These are phyloP conservation scores for Odontomyia ornata DNA, from an alignment of 2,888 invertebrate species.

Conservation along the genomic window DNA sequence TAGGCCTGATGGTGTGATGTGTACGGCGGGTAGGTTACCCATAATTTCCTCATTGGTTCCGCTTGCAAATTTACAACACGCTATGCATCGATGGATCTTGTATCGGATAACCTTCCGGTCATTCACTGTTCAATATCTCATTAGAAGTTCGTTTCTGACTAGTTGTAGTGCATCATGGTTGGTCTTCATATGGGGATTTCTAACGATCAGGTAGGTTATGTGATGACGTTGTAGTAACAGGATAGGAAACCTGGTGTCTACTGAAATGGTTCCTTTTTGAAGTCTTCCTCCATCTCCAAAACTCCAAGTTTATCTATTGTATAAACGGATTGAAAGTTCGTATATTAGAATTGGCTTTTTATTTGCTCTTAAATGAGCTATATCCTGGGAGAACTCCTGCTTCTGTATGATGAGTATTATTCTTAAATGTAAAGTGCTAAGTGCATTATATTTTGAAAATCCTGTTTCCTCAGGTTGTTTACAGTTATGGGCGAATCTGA, in stretches of 20 bases:
- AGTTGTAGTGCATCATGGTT: background rate
- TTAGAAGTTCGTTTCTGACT: background rate
- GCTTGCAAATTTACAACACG: no score
- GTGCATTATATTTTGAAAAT: no score
- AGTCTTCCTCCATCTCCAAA: background rate
- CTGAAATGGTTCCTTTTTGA: background rate
- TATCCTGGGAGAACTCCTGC: background rate
- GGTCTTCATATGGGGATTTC: background rate
- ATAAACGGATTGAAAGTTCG: background rate
- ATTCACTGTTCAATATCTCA: background rate
- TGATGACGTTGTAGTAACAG: background rate
- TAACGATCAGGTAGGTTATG: background rate
- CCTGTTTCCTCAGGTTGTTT: no score
- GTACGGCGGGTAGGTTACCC: no score
- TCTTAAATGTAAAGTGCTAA: background rate
- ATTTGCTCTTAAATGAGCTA: background rate
- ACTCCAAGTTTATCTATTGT: background rate
- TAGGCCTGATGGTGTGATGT: no score
- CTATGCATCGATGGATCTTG: no score
- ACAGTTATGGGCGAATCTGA: no score
- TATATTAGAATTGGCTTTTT: background rate
- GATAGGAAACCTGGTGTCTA: background rate
- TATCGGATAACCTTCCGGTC: background rate
- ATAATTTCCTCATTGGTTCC: no score
- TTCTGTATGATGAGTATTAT: background rate